Base-by-base conservation (phyloP, 2,888 invertebrate genomes). In the Opisthograptis luteolata region DNA sequence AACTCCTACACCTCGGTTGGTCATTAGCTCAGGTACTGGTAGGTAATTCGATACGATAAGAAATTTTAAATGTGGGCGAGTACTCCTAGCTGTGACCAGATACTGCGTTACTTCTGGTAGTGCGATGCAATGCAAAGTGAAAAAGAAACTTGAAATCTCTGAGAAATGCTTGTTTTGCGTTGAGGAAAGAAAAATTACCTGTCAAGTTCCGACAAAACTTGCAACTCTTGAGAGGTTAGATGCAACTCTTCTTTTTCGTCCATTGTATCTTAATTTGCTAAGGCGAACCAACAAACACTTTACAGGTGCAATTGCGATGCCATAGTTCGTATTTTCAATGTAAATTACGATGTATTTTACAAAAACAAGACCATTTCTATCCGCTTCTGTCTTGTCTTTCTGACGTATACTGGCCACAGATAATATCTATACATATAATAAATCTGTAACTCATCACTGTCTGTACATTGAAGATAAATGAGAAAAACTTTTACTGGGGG, bases 191-290 rank as follows among this genome's bases (percentile, higher is more conserved):
- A 34, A 52, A 46, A 17, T 32, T 89, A 96, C 97, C 97, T 96
- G 92, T 97, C 96, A 82, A 97, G 93, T 81, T 96, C 96, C 47
- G 96, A 96, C 70, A 97, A 92, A 80, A 95, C 93, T 91, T 96
- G 96, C 70, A 97, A 89, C 88, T 97, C 96, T 81, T 95, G 95
- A 62, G 95, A 94, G 81, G 96, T 96, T 86, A 95, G 87, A 85
- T 93, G 93, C 67, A 94, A 92, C 73, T 94, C 94, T 81, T 93
- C 93, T 68, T 92, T 92, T 70, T 94, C 94, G 58, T 89, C 89
- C 89, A 89, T 90, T 68, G 63, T 79, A 39, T 17, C 43, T 32
- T 45, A 40, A 40, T 47, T 46, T 57, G 15, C 19, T 42, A 31
- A 30, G 36, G 10, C 8, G 7, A 43, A 28, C 25, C 3, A 9